Base-by-base conservation (phyloP, 1,140 invertebrate genomes). In the Drosophila melanica region DNA sequence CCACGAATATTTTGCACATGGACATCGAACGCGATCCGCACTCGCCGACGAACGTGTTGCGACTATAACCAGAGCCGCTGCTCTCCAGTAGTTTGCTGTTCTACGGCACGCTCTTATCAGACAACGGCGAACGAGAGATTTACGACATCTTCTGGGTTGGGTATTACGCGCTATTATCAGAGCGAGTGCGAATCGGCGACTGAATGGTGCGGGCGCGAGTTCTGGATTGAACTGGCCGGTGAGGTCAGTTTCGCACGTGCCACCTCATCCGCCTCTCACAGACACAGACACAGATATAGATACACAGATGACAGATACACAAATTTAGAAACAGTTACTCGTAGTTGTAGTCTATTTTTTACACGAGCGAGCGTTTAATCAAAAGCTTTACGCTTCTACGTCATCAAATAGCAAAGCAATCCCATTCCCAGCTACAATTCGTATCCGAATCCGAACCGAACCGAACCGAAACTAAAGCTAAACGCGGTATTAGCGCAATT, bases 1-100 rank as follows among this genome's bases (percentile, higher is more conserved):
- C 67, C 47, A 67, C 64, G 16, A 89, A 54, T n/a, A 57, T 47
- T 50, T 71, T 82, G 10, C 45, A 64, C 75, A 65, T 57, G 64
- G 79, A 70, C 70, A 58, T 47, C 30, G 45, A 67, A 33, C 9
- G 20, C 4, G 54, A 8, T 76, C 68, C 68, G 45, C 41, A n/a
- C 64, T 57, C 62, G 53, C 30, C 57, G 67, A 39, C 59, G 54
- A 57, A 51, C 67, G 53, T 59, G 67, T 64, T 51, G 66, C 59
- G 59, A 75, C 72, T 75, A 60, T 39, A 12, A 4, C 14, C 27
- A 27, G 2, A 10, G 11, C 33, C 45, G 18, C 0, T 33, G 11
- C 44, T n/a, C 7, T 37, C 14, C 18, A 23, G 16, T 47, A 23
- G 1, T 12, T 23, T 0, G 18, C 27, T 16, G 48, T 14, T 23